Evolutionary conservation across 2,113 vertebrate genomes (phyloP).

Genomic region (Sciurus niger): DNA sequence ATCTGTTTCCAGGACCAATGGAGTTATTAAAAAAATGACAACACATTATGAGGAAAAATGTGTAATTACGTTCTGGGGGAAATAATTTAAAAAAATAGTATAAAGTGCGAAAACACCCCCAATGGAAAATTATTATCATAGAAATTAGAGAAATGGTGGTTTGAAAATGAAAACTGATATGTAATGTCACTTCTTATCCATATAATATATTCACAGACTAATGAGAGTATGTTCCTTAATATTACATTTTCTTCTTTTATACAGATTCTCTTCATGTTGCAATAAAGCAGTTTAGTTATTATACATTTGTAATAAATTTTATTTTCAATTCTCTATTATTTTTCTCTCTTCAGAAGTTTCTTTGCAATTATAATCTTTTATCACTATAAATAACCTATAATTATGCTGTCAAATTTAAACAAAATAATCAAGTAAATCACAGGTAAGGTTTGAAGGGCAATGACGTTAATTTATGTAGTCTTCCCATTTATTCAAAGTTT

Average conservation of each 20-base stretch:
- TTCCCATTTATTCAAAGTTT: background rate
- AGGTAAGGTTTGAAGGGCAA: background rate
- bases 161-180: slow-evolving; percentile 2
- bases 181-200: background rate
- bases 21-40: background rate
- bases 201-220: background rate
- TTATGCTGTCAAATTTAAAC: background rate
- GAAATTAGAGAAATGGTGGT: background rate
- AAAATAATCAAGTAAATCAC: background rate
- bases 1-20: background rate
- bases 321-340: background rate
- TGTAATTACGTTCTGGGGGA: background rate
- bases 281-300: background rate
- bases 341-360: background rate
- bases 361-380: background rate
- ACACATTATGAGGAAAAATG: background rate
- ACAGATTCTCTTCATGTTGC: background rate
- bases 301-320: background rate
- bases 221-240: background rate
- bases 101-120: background rate
- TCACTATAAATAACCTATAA: background rate
- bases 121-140: background rate
- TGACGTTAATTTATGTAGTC: background rate
- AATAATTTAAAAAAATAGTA: background rate
- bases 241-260: background rate